These are phyloP conservation scores for Parauchenoglanis ngamensis DNA, from an alignment of 2,797 vertebrate genomes.

Conservation along the genomic window DNA sequence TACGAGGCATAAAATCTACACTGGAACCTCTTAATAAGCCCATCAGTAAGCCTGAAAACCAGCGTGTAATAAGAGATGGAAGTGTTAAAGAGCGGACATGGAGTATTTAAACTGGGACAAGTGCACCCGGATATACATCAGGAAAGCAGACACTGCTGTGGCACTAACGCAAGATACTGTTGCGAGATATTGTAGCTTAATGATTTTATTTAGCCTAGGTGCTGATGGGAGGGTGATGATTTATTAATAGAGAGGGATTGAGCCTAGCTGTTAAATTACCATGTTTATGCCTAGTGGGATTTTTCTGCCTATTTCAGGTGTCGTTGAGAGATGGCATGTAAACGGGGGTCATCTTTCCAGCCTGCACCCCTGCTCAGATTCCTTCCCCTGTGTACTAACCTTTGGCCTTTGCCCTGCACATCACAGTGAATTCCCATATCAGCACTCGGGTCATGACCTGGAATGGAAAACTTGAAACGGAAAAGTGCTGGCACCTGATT, in stretches of 20 bases:
- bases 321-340: conserved; percentile 60
- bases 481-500: conserved; percentile 29
- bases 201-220: conserved; percentile 56
- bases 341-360: conserved; percentile 73
- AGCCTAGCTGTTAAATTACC: conserved; percentile 54
- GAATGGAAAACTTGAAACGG: conserved; percentile 29
- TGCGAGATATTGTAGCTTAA: conserved; percentile 45
- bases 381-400: conserved; percentile 69
- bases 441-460: conserved; percentile 57
- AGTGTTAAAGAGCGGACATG: conserved; percentile 41
- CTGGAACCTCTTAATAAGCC: conserved; percentile 15
- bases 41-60: neutral
- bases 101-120: conserved; percentile 31
- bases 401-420: conserved; percentile 65
- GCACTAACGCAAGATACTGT: conserved; percentile 33
- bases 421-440: conserved; percentile 60
- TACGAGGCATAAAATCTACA: conserved; percentile 8
- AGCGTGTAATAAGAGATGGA: conserved; percentile 10
- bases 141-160: conserved; percentile 20
- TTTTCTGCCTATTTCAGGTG: conserved; percentile 70
- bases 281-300: conserved; percentile 63
- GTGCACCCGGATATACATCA: conserved; percentile 20
- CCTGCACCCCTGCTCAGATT: conserved; percentile 64
- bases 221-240: conserved; percentile 54
- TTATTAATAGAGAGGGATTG: conserved; percentile 56